phyloP scores from a whole-genome alignment of 2,797 vertebrate genomes.

The Rousettus madagascariensis region DNA sequence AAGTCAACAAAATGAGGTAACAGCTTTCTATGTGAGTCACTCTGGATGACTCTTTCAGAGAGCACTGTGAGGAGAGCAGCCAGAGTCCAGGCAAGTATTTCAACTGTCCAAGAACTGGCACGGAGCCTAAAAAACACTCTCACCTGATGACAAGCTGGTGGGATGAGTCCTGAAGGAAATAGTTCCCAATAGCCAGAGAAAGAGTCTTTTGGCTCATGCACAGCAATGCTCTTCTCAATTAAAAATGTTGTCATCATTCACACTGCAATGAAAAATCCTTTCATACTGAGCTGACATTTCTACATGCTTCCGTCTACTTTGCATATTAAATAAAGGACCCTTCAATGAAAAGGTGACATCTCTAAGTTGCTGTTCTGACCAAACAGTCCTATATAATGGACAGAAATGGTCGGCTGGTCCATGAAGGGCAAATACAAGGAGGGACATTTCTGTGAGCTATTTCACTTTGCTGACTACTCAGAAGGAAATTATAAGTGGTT shows the following conservation, averaged over 20 bases:
- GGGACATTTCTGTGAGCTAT: conserved; percentile 1
- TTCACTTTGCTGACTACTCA: conserved; percentile 34
- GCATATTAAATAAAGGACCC: conserved; percentile 26
- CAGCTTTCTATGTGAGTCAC: conserved; percentile 73
- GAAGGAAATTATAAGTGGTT: conserved; percentile 40
- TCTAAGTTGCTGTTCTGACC: not conserved
- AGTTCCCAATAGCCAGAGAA: conserved; percentile 52
- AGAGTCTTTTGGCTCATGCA: conserved; percentile 63
- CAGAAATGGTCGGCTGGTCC: not conserved
- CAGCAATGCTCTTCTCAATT: conserved; percentile 64
- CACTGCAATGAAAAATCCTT: conserved; percentile 28
- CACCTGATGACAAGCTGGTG: conserved; percentile 64
- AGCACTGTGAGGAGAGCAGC: conserved; percentile 59
- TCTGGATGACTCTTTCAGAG: conserved; percentile 48
- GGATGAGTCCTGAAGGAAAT: conserved; percentile 64
- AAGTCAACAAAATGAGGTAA: conserved; percentile 75
- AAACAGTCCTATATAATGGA: not conserved
- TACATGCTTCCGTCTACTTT: not conserved
- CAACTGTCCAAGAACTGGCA: conserved; percentile 77
- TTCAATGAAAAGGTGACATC: conserved; percentile 18
- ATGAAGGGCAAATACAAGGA: not conserved
- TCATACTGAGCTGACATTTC: conserved; percentile 6
- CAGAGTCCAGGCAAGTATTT: conserved; percentile 62
- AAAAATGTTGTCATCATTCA: conserved; percentile 71
- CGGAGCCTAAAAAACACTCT: conserved; percentile 71